Base-by-base conservation (phyloP, 2,888 invertebrate genomes). In the Anaspis maculata region DNA sequence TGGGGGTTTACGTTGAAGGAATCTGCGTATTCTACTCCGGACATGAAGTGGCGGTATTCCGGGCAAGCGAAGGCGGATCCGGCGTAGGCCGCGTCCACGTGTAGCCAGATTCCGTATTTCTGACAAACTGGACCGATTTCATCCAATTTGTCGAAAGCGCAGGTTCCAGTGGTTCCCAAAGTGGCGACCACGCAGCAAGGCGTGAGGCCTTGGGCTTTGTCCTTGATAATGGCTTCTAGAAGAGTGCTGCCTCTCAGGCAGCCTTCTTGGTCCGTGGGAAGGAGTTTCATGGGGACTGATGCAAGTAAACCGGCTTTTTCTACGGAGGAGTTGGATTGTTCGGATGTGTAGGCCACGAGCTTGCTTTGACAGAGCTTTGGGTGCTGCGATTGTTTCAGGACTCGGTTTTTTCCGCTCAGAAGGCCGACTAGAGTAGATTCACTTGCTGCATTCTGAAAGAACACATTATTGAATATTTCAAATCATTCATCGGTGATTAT, bases 61-160 rank as follows among this genome's bases (percentile, higher is more conserved):
- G 94, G 92, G 53, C 96, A 89, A 29, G 88, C 77, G 52, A 96
- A 84, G 1, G 91, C 90, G 3, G 85, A 78, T 1, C 96, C 88
- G 2, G 96, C 96, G 59, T 97, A 98, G 0, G 96, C 96, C 1
- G 95, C 96, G 57, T 97, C 97, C 1, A 96, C 79, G 59, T 97
- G 97, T 10, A 95, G 68, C 96, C 96, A 97, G 1, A 95, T 65
- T 15, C 77, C 68, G 46, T 79, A 70, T 51, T 76, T 66, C 25
- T 77, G 70, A 55, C 95, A 94, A 19, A 96, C 73, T 4, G 80
- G 79, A 0, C 90, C 92, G 23, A 97, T 60, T 61, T 90, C 87
- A 15, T 76, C 70, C n/a, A 97, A 65, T 44, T 86, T 82, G 61
- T 97, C 97, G 58, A 92, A 96, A 0, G 94, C 89, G 54, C 83